Percentiles rank a stretch among this genome's conserved stretches.
phyloP scores from a whole-genome alignment of 2,113 vertebrate species.

The Entelurus aequoreus region DNA sequence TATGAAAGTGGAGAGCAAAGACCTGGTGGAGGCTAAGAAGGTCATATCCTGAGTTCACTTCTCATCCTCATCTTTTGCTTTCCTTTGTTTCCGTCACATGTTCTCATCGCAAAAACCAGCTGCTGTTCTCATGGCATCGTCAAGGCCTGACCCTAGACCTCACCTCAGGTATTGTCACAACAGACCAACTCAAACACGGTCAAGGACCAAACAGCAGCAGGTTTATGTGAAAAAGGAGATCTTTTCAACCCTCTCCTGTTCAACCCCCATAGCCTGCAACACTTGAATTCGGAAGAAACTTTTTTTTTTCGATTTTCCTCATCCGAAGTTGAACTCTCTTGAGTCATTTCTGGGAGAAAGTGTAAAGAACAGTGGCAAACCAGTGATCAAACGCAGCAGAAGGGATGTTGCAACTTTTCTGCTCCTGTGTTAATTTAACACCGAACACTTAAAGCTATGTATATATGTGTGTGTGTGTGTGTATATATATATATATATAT shows the following conservation, averaged over 20 bases:
- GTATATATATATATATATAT: too few species aligned
- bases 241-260: constrained; percentile 8
- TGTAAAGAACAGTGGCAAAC: constrained; percentile 5
- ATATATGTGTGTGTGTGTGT: constrained; percentile 27
- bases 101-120: constrained; percentile 42
- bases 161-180: constrained; percentile 71
- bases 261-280: constrained; percentile 50
- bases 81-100: constrained; percentile 23
- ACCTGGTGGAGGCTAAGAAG: constrained; percentile 47
- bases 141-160: constrained; percentile 51
- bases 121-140: constrained; percentile 32
- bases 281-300: constrained; percentile 58
- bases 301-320: constrained; percentile 19
- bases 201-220: constrained; percentile 20
- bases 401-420: constrained; percentile 19
- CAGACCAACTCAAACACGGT: constrained; percentile 32
- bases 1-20: constrained; percentile 35
- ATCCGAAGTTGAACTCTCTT: constrained; percentile 43
- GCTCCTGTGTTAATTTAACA: constrained; percentile 32
- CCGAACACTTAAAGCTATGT: constrained; percentile 40
- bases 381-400: constrained; percentile 15
- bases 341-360: constrained; percentile 41
- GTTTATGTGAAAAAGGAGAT: neutral
- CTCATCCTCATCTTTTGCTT: constrained; percentile 8
- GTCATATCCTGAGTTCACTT: constrained; percentile 41